phyloP scores from a whole-genome alignment of 2,113 vertebrate genomes.

The Larimichthys crocea region DNA sequence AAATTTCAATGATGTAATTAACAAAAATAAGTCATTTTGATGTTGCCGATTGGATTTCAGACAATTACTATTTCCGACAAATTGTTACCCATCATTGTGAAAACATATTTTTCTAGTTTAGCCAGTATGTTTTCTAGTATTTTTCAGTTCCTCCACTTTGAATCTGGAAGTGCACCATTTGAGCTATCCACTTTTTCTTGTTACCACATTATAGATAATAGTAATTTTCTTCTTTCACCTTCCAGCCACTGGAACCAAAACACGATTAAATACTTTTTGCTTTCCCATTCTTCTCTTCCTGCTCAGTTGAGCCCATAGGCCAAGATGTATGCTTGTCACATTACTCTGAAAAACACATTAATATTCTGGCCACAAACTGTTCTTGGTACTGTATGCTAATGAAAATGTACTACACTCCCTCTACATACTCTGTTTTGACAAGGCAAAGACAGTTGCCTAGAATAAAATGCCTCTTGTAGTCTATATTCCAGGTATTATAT shows the following conservation, averaged over 20 bases:
- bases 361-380: constrained; percentile 68
- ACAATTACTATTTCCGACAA: constrained; percentile 5
- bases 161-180: constrained; percentile 47
- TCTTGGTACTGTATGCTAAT: constrained; percentile 69
- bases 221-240: constrained; percentile 72
- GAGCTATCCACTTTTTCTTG: constrained; percentile 56
- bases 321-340: constrained; percentile 64
- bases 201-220: constrained; percentile 75
- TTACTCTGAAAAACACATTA: constrained; percentile 68
- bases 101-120: no score
- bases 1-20: constrained; percentile 12
- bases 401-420: constrained; percentile 55
- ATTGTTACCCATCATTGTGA: neutral
- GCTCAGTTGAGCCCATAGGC: constrained; percentile 70
- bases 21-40: constrained; percentile 41
- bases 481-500: constrained; percentile 21
- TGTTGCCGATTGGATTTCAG: constrained; percentile 14
- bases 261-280: constrained; percentile 71
- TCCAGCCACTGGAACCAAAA: constrained; percentile 65
- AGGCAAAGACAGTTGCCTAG: constrained; percentile 23
- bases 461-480: constrained; percentile 44
- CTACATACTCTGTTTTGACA: constrained; percentile 41
- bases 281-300: constrained; percentile 59
- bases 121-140: constrained; percentile 15
- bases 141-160: constrained; percentile 12